Conservation (phyloP, 2,113 vertebrate species). For the Rhagologus leucostigma region DNA sequence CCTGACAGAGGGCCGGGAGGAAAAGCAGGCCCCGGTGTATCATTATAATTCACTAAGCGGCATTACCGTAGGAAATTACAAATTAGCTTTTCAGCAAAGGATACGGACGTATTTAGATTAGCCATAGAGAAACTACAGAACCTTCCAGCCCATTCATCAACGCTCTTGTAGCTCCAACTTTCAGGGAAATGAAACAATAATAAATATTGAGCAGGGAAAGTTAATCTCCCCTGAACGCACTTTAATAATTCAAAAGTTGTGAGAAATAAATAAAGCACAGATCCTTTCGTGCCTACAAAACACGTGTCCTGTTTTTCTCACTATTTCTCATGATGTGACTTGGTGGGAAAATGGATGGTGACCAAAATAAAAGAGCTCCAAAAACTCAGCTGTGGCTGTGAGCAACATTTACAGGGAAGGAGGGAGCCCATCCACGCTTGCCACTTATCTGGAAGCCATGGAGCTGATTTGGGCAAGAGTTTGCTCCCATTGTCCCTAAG, state of each 20-base stretch:
- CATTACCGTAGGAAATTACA: constrained; percentile 50
- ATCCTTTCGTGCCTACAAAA: background rate
- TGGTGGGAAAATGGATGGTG: background rate
- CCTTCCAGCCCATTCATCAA: constrained; percentile 20
- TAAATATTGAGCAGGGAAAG: constrained; percentile 44
- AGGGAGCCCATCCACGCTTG: background rate
- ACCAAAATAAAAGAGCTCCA: background rate
- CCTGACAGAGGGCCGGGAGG: background rate
- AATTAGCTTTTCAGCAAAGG: constrained; percentile 50
- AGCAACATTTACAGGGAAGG: background rate
- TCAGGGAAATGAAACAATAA: constrained; percentile 54
- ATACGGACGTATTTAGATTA: background rate
- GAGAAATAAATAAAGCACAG: constrained; percentile 11
- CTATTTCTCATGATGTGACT: background rate
- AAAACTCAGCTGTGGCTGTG: background rate
- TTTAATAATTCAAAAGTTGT: constrained; percentile 56
- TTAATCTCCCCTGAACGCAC: background rate
- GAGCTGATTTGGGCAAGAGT: background rate
- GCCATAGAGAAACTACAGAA: constrained; percentile 14
- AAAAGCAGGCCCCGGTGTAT: background rate
- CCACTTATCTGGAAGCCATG: background rate
- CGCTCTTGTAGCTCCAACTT: background rate
- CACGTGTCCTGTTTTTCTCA: background rate
- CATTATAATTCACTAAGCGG: background rate
- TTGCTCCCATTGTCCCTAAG: background rate